These are phyloP conservation scores for Drosophila austrosaltans DNA, from an alignment of 2,888 invertebrate genomes.

Conservation along the genomic window DNA sequence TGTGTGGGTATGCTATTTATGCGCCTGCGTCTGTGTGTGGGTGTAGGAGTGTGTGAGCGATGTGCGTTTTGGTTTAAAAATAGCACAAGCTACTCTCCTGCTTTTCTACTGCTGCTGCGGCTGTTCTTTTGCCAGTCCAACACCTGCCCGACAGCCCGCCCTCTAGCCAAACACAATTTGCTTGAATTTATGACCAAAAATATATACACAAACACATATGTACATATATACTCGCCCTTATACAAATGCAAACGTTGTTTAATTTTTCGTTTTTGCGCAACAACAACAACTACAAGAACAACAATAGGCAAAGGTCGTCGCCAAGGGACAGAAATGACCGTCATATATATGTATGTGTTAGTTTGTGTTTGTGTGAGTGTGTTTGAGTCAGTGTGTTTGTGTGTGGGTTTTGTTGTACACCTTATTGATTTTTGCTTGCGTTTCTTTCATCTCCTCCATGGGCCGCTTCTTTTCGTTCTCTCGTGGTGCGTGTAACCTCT, in stretches of 20 bases:
- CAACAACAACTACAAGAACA: slow-evolving; percentile 22
- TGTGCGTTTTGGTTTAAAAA: slow-evolving; percentile 68
- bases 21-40: slow-evolving; percentile 69
- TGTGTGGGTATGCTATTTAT: slow-evolving; percentile 67
- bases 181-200: slow-evolving; percentile 75
- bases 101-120: slow-evolving; percentile 10
- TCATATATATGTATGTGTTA: neutral
- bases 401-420: slow-evolving; percentile 52
- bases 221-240: slow-evolving; percentile 34
- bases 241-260: slow-evolving; percentile 62
- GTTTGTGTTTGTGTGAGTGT: slow-evolving; percentile 11
- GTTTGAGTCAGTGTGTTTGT: slow-evolving; percentile 39
- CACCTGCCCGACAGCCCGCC: slow-evolving; percentile 42
- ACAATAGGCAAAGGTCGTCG: slow-evolving; percentile 52
- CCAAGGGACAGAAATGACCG: slow-evolving; percentile 55
- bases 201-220: slow-evolving; percentile 71
- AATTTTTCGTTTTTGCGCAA: slow-evolving; percentile 57
- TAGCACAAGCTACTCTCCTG: slow-evolving; percentile 69
- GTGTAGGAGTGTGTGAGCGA: slow-evolving; percentile 32
- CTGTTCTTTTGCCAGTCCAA: slow-evolving; percentile 74
- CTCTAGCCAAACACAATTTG: slow-evolving; percentile 58
- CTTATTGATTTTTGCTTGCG: slow-evolving; percentile 72
- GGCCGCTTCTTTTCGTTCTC: slow-evolving; percentile 27
- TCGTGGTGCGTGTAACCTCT: slow-evolving; percentile 42
- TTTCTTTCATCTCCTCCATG: slow-evolving; percentile 47